A percentile compares a stretch with the other conserved stretches of the same genome.
Evolutionary conservation across 2,888 invertebrate species (phyloP).

Genomic region (Synergus laeviventris): DNA sequence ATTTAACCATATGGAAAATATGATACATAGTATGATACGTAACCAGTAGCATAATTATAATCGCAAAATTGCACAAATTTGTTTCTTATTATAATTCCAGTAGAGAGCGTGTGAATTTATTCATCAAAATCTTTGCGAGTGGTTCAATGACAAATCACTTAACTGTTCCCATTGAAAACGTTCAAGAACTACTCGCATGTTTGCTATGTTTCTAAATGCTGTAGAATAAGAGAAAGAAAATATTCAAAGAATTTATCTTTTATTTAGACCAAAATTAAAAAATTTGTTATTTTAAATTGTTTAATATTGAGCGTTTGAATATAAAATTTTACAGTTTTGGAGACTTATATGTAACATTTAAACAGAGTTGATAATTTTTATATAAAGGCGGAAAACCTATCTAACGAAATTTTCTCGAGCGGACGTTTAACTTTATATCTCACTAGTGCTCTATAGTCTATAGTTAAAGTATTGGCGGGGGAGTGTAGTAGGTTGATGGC

Average conservation of each 20-base stretch:
- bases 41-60: neutral
- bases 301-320: neutral
- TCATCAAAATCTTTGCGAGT: conserved; percentile 13
- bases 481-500: conserved; percentile 27
- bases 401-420: conserved; percentile 14
- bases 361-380: no score
- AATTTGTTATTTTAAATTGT: neutral
- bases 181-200: neutral
- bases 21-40: conserved; percentile 7
- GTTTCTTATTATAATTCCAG: conserved; percentile 1
- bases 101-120: conserved; percentile 38
- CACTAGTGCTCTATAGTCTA: conserved; percentile 24
- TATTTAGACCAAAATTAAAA: neutral
- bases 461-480: conserved; percentile 12
- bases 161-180: conserved; percentile 25
- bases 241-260: neutral
- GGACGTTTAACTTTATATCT: conserved; percentile 14
- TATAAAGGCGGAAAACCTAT: conserved; percentile 1
- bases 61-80: conserved; percentile 11
- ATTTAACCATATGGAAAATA: neutral
- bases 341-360: no score
- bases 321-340: no score
- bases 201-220: neutral
- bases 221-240: neutral
- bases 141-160: conserved; percentile 35